Percentiles rank a stretch among this genome's conserved stretches.
Evolutionary conservation across 2,888 invertebrate species (phyloP).

Genomic region (Scotopteryx bipunctaria): DNA sequence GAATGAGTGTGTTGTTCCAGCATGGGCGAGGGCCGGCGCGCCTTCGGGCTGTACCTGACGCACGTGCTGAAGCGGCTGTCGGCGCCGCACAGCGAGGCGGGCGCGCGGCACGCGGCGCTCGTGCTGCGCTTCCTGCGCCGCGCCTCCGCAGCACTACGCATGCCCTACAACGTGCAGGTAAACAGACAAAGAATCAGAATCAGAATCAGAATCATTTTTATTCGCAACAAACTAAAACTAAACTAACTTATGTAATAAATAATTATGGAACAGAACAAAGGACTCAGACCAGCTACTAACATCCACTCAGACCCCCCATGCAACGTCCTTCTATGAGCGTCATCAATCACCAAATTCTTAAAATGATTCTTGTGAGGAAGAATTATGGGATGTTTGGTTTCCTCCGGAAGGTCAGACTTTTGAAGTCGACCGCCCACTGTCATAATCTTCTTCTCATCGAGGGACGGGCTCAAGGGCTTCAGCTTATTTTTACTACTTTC

Average conservation of each 20-base stretch:
- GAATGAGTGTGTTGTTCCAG: conserved; percentile 83
- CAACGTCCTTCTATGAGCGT: too few species aligned
- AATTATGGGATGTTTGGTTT: too few species aligned
- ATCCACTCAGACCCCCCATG: too few species aligned
- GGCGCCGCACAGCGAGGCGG: conserved; percentile 76
- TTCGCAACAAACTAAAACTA: too few species aligned
- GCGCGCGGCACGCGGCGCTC: conserved; percentile 84
- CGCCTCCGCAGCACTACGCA: conserved; percentile 87
- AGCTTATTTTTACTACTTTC: neutral
- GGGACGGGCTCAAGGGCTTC: conserved; percentile 1
- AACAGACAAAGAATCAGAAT: too few species aligned
- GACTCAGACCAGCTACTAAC: too few species aligned
- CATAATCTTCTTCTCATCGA: conserved; percentile 23
- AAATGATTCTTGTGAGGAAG: too few species aligned
- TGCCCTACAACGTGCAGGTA: conserved; percentile 82
- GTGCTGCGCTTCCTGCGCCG: conserved; percentile 90
- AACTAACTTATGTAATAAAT: too few species aligned
- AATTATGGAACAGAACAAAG: too few species aligned
- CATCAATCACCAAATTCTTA: too few species aligned
- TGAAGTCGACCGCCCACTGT: conserved; percentile 53
- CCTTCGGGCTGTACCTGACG: conserved; percentile 90
- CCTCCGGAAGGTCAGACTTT: conserved; percentile 2
- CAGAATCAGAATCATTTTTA: too few species aligned
- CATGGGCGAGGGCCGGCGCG: conserved; percentile 88
- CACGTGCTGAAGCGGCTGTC: conserved; percentile 88